These are phyloP conservation scores for Heteronetta atricapilla DNA, from an alignment of 2,113 vertebrate genomes.

Conservation along the genomic window DNA sequence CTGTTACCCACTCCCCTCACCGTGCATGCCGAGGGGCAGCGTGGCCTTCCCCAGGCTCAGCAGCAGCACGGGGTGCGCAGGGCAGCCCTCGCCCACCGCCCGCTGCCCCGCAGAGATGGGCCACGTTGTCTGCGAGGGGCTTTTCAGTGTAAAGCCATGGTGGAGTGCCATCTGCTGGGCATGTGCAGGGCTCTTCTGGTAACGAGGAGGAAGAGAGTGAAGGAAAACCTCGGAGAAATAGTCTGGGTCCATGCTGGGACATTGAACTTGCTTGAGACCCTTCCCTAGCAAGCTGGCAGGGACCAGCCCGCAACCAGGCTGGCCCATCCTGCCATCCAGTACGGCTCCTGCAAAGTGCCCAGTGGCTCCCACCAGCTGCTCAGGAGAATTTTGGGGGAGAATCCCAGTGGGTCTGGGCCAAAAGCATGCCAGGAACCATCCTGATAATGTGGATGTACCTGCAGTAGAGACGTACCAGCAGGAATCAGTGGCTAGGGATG, in stretches of 20 bases:
- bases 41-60: not conserved
- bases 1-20: not conserved
- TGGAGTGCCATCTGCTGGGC: constrained; percentile 67
- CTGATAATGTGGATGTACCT: not conserved
- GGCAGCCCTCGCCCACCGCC: not conserved
- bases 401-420: not conserved
- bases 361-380: not conserved
- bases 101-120: not conserved
- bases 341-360: not conserved
- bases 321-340: not conserved
- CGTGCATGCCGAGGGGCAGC: not conserved
- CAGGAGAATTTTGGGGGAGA: not conserved
- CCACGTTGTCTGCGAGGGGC: not conserved
- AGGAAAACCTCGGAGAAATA: not conserved
- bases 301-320: not conserved
- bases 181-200: not conserved
- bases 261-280: not conserved
- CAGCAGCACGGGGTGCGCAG: not conserved
- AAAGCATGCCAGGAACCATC: not conserved
- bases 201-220: not conserved
- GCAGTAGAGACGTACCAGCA: not conserved
- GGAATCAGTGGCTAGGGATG: not conserved
- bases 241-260: not conserved
- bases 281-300: not conserved
- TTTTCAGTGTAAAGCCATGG: not conserved